These are phyloP conservation scores for Clarias platycephalus DNA, from an alignment of 2,797 vertebrate genomes.

Conservation along the genomic window DNA sequence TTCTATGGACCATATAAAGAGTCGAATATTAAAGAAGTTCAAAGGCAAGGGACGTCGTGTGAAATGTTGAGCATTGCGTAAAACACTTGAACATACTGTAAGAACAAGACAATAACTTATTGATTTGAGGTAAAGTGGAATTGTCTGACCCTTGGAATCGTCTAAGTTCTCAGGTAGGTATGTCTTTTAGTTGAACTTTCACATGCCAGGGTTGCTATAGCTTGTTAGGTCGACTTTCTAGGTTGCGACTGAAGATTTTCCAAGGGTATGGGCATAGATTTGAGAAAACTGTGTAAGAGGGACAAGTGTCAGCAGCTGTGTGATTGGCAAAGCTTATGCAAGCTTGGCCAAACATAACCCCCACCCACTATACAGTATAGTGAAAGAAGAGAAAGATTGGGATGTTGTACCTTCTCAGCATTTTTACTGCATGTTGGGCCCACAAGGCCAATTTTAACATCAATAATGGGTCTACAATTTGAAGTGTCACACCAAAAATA, in stretches of 20 bases:
- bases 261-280: neutral
- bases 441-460: neutral
- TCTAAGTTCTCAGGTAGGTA: neutral
- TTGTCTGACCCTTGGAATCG: neutral
- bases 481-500: neutral
- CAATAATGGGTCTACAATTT: neutral
- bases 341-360: neutral
- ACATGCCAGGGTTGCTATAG: neutral
- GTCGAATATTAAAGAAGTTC: neutral
- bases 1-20: neutral
- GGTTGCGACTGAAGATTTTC: neutral
- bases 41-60: neutral
- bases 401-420: neutral
- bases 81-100: neutral
- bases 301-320: neutral
- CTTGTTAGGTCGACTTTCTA: neutral
- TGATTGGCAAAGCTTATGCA: neutral
- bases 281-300: neutral
- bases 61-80: neutral
- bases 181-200: neutral
- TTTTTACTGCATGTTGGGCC: neutral
- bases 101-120: neutral
- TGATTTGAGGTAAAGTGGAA: neutral
- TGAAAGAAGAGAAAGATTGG: neutral
- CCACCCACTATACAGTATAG: neutral